Evolutionary conservation across 2,113 vertebrate genomes (phyloP), one percentile per base, ranked within the genome.

Genomic region (Cichladusa arquata): DNA sequence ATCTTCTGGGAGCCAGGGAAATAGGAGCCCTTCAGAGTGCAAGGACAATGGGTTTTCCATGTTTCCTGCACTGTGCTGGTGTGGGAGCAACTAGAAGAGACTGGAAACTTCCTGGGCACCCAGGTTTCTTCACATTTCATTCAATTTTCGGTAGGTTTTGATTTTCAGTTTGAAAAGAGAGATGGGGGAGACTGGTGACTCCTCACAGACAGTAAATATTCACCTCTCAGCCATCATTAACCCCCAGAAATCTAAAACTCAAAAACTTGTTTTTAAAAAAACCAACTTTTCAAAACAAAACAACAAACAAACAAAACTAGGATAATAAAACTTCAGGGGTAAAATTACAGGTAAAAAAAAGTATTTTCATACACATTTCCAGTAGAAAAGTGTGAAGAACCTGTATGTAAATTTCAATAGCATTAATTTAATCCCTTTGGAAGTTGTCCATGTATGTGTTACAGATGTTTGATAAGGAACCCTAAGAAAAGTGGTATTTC

Each of bases 1-100:
- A 94, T 89, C 94, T 95, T 85, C 44, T 94, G 93, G 92, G 94
- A 97, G 73, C 86, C 58, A 84, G 70, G 72, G 85, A 94, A 96
- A 95, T 77, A 88, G 69, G 86, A 94, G 74, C 51, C 60, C 60
- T 71, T 95, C 79, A 65, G 84, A 73, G 38, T 10, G 31, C 67
- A 83, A 74, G 0, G 4, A 72, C 82, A 96, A 96, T 88, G 88
- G 86, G 57, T 95, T 97, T 94, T 95, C 87, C 92, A 93, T 90
- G 70, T 96, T 96, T 97, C 93, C 65, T 88, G 51, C 20, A 5
- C 44, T 20, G 47, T 28, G 71, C 56, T 48, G 36, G 57, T 51
- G 50, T 57, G 69, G 58, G 45, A 94, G n/a, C 57, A 81, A 78
- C 58, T 67, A 90, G 91, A 86, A 57, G 58, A 83, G 90, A 48